These are phyloP conservation scores for Ctenopoma multispine DNA, from an alignment of 2,797 vertebrate genomes.

Conservation along the genomic window DNA sequence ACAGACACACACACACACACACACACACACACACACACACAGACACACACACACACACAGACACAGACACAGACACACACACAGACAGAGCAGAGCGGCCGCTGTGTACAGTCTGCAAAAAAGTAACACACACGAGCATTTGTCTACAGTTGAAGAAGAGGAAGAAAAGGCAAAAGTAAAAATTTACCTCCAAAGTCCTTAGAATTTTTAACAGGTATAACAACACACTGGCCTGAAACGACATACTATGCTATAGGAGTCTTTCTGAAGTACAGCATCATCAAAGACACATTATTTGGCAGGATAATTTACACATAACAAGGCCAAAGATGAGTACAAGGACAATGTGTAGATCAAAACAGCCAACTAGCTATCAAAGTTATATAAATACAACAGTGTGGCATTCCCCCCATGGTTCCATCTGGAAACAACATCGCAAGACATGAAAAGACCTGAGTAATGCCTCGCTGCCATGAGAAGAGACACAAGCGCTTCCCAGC, in stretches of 20 bases:
- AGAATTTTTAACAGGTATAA: not conserved
- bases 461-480: conserved; percentile 38
- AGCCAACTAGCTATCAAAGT: not conserved
- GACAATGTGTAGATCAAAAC: not conserved
- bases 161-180: not conserved
- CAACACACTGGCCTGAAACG: not conserved
- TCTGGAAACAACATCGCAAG: conserved; percentile 52
- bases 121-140: not conserved
- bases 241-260: no score
- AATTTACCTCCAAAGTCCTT: not conserved
- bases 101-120: not conserved
- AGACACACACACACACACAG: no score
- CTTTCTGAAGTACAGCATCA: not conserved
- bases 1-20: no score
- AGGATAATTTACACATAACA: not conserved
- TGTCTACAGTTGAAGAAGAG: not conserved
- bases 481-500: conserved; percentile 34
- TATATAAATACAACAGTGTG: conserved; percentile 6
- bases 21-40: no score
- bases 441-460: conserved; percentile 57
- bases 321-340: not conserved
- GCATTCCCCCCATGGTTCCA: conserved; percentile 26
- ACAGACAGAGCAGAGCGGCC: not conserved
- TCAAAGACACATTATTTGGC: not conserved
- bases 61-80: not conserved